These are phyloP conservation scores for Pseudanteris insignis DNA, from an alignment of 2,888 invertebrate species.

Conservation along the genomic window DNA sequence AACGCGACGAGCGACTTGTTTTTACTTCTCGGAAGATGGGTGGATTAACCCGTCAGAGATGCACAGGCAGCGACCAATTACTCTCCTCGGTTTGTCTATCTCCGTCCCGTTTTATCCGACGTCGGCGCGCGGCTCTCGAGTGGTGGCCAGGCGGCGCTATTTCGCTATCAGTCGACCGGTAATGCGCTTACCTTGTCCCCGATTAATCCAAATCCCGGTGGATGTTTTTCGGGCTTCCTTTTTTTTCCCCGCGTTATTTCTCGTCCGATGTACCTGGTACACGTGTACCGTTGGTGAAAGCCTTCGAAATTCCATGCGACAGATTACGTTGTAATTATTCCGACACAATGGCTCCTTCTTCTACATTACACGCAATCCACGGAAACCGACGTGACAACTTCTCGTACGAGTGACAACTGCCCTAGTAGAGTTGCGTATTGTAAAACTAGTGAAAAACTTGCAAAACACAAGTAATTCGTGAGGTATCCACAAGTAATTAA, in stretches of 20 bases:
- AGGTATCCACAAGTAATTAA: too few relatives aligned
- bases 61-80: conserved; percentile 55
- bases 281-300: conserved; percentile 35
- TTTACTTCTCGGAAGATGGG: conserved; percentile 58
- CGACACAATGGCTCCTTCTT: conserved; percentile 18
- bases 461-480: too few relatives aligned
- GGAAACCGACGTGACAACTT: too few relatives aligned
- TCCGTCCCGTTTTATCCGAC: conserved; percentile 22
- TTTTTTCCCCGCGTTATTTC: too few relatives aligned
- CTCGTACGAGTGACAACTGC: too few relatives aligned
- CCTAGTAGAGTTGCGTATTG: too few relatives aligned
- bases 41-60: conserved; percentile 64
- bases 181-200: conserved; percentile 64
- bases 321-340: conserved; percentile 36
- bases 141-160: conserved; percentile 55
- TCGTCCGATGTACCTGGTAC: too few relatives aligned
- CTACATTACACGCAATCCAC: too few relatives aligned
- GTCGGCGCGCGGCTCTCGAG: conserved; percentile 46
- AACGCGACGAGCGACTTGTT: conserved; percentile 27
- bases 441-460: too few relatives aligned
- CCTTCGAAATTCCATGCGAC: conserved; percentile 26
- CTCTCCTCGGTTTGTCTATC: conserved; percentile 38
- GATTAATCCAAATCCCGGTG: conserved; percentile 59
- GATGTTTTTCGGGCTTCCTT: conserved; percentile 47
- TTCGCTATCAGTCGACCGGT: conserved; percentile 57